Conservation (phyloP, 2,113 vertebrate genomes). For the sheep (Ovis aries) region ARS-UI_Ramb_v3.0 NC_056068.1:38200001-38200500, state of each 20-base stretch:
- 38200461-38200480: not conserved
- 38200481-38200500: no score
- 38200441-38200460: not conserved
- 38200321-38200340: not conserved
- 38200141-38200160: not conserved
- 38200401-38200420: not conserved
- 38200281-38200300: not conserved
- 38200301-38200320: not conserved
- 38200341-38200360: not conserved
- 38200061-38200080: not conserved
- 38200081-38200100: not conserved
- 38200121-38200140: not conserved
- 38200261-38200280: not conserved
- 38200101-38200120: not conserved
- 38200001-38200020: not conserved
- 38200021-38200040: not conserved
- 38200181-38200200: not conserved
- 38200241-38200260: not conserved
- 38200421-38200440: not conserved
- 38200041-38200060: not conserved
- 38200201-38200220: not conserved
- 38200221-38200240: not conserved
- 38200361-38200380: not conserved
- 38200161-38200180: not conserved
- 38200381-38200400: not conserved